These are phyloP conservation scores for Pandemis cinnamomeana DNA, from an alignment of 2,888 invertebrate species.

Conservation along the genomic window DNA sequence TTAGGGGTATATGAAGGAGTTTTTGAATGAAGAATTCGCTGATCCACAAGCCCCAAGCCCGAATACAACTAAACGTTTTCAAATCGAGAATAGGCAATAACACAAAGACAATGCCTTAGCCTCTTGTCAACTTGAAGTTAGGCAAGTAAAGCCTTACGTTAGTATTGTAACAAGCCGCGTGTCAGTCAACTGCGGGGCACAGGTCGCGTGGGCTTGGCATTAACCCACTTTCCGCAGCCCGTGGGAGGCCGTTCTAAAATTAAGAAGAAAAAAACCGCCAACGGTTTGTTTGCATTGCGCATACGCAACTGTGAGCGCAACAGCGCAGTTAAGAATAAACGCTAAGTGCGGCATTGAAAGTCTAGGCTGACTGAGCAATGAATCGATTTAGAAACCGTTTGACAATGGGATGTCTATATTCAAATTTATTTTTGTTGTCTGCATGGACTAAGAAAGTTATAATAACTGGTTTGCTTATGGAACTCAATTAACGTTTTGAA, in stretches of 20 bases:
- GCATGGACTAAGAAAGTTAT: constrained; percentile 30
- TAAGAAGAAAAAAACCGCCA: constrained; percentile 66
- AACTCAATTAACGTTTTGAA: constrained; percentile 30
- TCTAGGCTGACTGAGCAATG: constrained; percentile 50
- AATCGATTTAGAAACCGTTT: constrained; percentile 45
- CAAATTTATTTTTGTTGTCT: constrained; percentile 26
- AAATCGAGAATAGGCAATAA: background rate
- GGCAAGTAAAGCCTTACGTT: constrained; percentile 20
- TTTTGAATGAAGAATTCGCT: background rate
- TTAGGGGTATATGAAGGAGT: background rate
- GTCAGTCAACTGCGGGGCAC: constrained; percentile 67
- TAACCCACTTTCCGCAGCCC: constrained; percentile 76
- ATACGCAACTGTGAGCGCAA: constrained; percentile 69
- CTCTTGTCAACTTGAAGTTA: constrained; percentile 10
- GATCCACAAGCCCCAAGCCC: background rate
- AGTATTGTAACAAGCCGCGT: constrained; percentile 56
- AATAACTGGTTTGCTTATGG: constrained; percentile 20
- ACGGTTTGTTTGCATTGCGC: constrained; percentile 62
- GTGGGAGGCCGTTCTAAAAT: constrained; percentile 81
- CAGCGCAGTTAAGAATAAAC: constrained; percentile 65
- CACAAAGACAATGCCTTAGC: background rate
- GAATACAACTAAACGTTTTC: background rate
- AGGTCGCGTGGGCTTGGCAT: constrained; percentile 80
- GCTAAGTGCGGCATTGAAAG: constrained; percentile 56
- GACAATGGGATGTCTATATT: constrained; percentile 40